phyloP scores from a whole-genome alignment of 2,888 invertebrate species.

The Anodontia alba region DNA sequence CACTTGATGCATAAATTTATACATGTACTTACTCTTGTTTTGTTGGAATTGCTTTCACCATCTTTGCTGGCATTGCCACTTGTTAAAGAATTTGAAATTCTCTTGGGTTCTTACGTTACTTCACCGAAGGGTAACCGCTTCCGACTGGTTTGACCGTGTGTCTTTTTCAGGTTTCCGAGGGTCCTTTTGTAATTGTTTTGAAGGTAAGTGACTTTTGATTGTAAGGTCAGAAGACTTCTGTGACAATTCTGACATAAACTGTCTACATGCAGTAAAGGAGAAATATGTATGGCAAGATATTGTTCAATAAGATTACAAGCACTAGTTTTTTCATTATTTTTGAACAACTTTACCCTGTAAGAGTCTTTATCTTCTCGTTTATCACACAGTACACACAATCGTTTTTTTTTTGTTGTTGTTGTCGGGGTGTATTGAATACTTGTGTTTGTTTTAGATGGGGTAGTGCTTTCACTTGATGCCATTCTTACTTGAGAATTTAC shows the following conservation, averaged over 20 bases:
- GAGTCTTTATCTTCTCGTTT: background rate
- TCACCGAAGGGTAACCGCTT: background rate
- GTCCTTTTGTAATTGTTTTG: no score
- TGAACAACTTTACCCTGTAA: background rate
- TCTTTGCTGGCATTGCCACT: no score
- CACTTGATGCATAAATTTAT: no score
- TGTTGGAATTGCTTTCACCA: no score
- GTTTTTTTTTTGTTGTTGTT: constrained; percentile 5
- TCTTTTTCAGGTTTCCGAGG: no score
- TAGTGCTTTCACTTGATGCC: background rate
- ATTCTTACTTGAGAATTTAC: no score
- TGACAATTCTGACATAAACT: background rate
- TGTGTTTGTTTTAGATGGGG: background rate
- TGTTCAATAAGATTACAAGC: background rate
- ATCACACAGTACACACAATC: background rate
- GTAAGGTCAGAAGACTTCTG: background rate
- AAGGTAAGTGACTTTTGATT: background rate
- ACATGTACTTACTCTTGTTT: no score
- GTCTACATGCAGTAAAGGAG: background rate
- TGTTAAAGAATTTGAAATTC: no score
- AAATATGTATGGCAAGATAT: background rate
- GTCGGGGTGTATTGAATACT: background rate
- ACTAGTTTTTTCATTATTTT: background rate
- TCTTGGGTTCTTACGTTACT: no score
- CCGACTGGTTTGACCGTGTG: background rate